Evolutionary conservation across 2,888 invertebrate species (phyloP), one percentile per base, ranked within the genome.

Genomic region (Morpho achilles): DNA sequence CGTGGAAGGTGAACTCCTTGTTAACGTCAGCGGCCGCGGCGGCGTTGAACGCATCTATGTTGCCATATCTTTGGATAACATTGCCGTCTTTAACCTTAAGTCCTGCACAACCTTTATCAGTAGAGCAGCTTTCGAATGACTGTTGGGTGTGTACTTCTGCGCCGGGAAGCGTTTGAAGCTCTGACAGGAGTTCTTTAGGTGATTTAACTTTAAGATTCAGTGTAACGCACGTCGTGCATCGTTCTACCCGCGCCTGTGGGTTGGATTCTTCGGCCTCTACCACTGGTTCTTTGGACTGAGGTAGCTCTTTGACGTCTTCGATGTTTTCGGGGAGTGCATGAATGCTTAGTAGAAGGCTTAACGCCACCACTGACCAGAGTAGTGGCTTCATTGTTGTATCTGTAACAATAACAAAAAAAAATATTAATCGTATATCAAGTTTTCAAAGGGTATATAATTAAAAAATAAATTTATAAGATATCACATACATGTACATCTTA

Each of bases 101-200:
- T 0, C 91, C 90, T 7, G 88, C 90, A 54, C 91, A 91, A 0
- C 91, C 91, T 64, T 85, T 87, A 0, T 82, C 87, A 2, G 79
- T 75, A 0, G 87, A 80, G 63, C 91, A 91, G 16, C 82, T 78
- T 73, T 91, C 85, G 66, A 80, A 90, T 0, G 86, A 80, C 56
- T 87, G 79, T 52, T 89, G 87, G 0, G 84, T 82, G 68, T 90
- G 91, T 2, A 91, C 79, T 61, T 85, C 84, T 1, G 73, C 75
- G 0, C 79, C 76, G 0, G 87, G 85, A 1, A 84, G 50, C 1
- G 77, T 71, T 58, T 84, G 79, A 1, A 89, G 56, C 1, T 82
- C 76, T 10, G 84, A 82, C 40, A 85, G 60, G 0, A 80, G 71
- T 8, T 81, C 77, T 53, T 80, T 79, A 1, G 80, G 80, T 3